phyloP scores from a whole-genome alignment of 2,888 invertebrate genomes.

The Creontiades dilutus region DNA sequence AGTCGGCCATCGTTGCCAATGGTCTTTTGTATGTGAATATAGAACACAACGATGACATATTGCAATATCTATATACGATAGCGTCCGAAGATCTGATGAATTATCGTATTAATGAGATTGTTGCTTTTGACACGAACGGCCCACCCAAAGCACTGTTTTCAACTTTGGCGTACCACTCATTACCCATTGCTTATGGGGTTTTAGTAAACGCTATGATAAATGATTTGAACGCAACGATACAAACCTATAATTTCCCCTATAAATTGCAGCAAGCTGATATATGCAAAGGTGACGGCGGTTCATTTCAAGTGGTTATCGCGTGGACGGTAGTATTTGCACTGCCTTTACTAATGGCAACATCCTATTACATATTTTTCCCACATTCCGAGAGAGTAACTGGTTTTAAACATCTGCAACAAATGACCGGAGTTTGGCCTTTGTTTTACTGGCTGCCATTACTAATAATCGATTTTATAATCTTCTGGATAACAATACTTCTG shows the following conservation, averaged over 20 bases:
- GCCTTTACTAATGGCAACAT: background rate
- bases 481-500: background rate
- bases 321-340: background rate
- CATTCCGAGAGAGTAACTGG: constrained; percentile 83
- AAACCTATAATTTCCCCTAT: constrained; percentile 62
- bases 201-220: constrained; percentile 79
- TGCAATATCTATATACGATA: background rate
- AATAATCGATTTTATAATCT: constrained; percentile 80
- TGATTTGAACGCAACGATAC: constrained; percentile 38
- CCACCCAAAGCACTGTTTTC: constrained; percentile 79
- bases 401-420: constrained; percentile 84
- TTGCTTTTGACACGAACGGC: constrained; percentile 80
- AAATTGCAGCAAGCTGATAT: background rate
- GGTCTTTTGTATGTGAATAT: background rate
- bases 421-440: constrained; percentile 83
- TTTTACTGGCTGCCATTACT: constrained; percentile 84
- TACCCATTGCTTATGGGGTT: constrained; percentile 81
- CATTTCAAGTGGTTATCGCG: background rate
- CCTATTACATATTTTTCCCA: constrained; percentile 79
- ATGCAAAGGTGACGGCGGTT: too few species aligned
- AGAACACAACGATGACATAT: background rate
- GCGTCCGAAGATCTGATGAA: constrained; percentile 77
- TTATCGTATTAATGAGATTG: constrained; percentile 80
- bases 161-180: constrained; percentile 80
- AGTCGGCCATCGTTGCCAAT: background rate